Conservation (phyloP, 2,113 vertebrate species). For the Chinchilla lanigera region DNA sequence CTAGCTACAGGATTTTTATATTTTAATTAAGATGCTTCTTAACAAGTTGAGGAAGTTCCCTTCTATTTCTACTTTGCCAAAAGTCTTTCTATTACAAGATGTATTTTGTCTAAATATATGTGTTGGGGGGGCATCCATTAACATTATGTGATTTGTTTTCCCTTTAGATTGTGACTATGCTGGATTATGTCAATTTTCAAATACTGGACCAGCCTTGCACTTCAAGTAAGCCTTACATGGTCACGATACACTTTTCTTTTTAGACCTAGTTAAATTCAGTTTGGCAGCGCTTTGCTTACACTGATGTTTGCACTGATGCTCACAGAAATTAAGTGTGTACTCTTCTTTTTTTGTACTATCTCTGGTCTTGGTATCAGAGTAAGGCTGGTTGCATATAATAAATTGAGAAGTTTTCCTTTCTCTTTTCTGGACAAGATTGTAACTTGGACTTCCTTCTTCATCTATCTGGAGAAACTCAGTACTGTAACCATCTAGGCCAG, state of each 20-base stretch:
- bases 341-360: not conserved
- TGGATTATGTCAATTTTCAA: not conserved
- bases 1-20: too few species aligned
- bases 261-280: not conserved
- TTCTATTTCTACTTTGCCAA: too few species aligned
- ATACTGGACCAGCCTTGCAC: not conserved
- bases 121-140: not conserved
- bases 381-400: not conserved
- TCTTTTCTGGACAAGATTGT: not conserved
- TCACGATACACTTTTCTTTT: not conserved
- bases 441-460: conserved; percentile 19
- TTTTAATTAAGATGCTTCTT: too few species aligned
- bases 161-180: not conserved
- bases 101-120: not conserved
- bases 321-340: not conserved
- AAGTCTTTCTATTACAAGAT: not conserved
- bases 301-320: not conserved
- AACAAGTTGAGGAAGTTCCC: too few species aligned
- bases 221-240: not conserved
- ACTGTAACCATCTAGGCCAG: not conserved
- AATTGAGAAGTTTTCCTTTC: not conserved
- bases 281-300: not conserved
- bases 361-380: too few species aligned
- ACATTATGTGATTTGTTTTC: not conserved
- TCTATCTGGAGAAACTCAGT: not conserved